Conservation (phyloP, 1,140 invertebrate species). For the Maniola jurtina region DNA sequence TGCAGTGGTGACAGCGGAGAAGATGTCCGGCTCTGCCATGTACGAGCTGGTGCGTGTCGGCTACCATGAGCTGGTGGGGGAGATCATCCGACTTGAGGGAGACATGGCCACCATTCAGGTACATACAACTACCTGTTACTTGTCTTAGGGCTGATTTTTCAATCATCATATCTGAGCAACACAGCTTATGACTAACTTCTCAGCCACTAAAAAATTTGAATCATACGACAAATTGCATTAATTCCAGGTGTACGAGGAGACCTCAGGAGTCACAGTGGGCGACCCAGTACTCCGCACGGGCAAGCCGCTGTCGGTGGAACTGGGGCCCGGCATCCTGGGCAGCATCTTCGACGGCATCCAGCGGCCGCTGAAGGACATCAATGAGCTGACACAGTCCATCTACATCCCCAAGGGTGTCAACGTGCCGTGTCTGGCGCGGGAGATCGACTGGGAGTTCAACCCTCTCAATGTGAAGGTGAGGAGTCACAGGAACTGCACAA, state of each 20-base stretch:
- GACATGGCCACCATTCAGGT: conserved; percentile 99
- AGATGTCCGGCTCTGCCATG: conserved; percentile 99
- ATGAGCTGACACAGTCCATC: conserved; percentile 95
- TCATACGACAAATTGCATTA: no score
- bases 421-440: conserved; percentile 92
- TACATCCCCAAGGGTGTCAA: conserved; percentile 99
- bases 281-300: conserved; percentile 99
- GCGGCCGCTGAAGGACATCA: conserved; percentile 97
- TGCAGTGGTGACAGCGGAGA: conserved; percentile 98
- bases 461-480: conserved; percentile 89
- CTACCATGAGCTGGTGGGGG: conserved; percentile 98
- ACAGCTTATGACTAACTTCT: no score
- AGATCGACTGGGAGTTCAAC: conserved; percentile 94
- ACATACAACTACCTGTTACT: neutral
- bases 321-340: conserved; percentile 99
- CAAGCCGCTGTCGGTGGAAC: conserved; percentile 98
- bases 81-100: conserved; percentile 99
- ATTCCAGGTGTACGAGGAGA: conserved; percentile 97
- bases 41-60: conserved; percentile 99
- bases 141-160: no score
- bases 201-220: no score
- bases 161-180: no score
- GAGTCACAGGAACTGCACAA: conserved; percentile 84
- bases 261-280: conserved; percentile 99
- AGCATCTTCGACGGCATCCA: conserved; percentile 99